Evolutionary conservation across 2,888 invertebrate genomes (phyloP).

Genomic region (Oegoconia quadripuncta): DNA sequence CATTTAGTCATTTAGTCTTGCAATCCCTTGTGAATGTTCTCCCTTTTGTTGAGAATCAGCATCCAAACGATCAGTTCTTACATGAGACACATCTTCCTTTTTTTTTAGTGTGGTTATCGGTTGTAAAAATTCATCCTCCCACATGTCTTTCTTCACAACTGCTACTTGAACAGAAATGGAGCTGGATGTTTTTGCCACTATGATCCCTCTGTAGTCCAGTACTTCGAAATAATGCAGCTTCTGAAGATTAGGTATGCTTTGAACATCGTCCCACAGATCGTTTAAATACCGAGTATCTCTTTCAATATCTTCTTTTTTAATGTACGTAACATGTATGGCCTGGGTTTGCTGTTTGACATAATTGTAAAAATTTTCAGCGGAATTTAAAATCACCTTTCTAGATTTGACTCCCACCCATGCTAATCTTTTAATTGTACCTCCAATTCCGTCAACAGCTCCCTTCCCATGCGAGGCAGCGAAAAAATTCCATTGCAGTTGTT

Average conservation of each 20-base stretch:
- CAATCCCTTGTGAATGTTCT: too few relatives aligned
- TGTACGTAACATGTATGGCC: not conserved
- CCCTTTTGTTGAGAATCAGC: too few relatives aligned
- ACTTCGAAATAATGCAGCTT: not conserved
- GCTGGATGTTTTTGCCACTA: not conserved
- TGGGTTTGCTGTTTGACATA: not conserved
- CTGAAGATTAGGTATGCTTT: not conserved
- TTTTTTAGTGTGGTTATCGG: not conserved
- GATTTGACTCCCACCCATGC: not conserved
- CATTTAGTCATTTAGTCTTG: too few relatives aligned
- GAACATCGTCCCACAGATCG: not conserved
- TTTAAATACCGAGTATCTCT: not conserved
- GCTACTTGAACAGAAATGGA: not conserved
- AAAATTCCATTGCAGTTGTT: not conserved
- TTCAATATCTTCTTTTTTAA: not conserved
- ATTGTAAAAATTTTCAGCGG: not conserved
- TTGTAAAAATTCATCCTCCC: not conserved
- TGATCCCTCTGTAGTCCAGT: not conserved
- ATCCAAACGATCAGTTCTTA: too few relatives aligned
- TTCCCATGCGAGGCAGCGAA: not conserved
- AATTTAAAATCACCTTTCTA: not conserved
- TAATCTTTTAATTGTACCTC: not conserved
- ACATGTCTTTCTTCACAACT: not conserved
- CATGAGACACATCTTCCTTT: too few relatives aligned
- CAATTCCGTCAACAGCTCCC: not conserved